These are phyloP conservation scores for Brotula barbata DNA, from an alignment of 2,797 vertebrate species.

Conservation along the genomic window DNA sequence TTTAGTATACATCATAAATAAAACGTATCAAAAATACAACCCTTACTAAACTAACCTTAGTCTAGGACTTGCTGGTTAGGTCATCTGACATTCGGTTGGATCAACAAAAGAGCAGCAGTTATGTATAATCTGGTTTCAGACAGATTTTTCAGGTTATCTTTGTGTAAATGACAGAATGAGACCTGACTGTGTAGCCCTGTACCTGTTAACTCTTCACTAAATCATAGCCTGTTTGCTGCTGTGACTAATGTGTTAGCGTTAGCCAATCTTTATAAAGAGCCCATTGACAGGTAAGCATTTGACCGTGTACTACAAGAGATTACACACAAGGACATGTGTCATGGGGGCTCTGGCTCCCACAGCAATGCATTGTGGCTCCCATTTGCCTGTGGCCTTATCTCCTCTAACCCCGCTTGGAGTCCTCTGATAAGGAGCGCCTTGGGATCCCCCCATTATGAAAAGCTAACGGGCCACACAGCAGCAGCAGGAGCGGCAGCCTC, in stretches of 20 bases:
- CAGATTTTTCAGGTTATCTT: not conserved
- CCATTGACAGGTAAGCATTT: slow-evolving; percentile 72
- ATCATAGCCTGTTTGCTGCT: slow-evolving; percentile 55
- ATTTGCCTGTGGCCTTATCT: slow-evolving; percentile 72
- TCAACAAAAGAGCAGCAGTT: not conserved
- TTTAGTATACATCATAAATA: no score
- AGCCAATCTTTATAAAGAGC: slow-evolving; percentile 70
- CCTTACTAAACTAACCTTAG: no score
- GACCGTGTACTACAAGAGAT: slow-evolving; percentile 78
- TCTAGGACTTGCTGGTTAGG: no score
- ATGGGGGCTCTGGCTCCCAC: slow-evolving; percentile 45
- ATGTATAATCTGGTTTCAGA: not conserved
- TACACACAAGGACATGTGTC: slow-evolving; percentile 78
- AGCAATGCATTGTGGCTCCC: slow-evolving; percentile 56
- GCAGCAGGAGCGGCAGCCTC: slow-evolving; percentile 22
- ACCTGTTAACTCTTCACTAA: slow-evolving; percentile 60
- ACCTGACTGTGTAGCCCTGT: not conserved
- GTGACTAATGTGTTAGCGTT: slow-evolving; percentile 68
- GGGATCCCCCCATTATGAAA: slow-evolving; percentile 75
- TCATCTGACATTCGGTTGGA: no score
- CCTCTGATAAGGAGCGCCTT: slow-evolving; percentile 75
- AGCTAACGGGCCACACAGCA: slow-evolving; percentile 40
- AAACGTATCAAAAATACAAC: no score
- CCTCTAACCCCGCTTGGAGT: slow-evolving; percentile 61
- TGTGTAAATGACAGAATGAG: not conserved